Evolutionary conservation across 1,140 invertebrate species (phyloP).

Genomic region (Plutomurus gul): DNA sequence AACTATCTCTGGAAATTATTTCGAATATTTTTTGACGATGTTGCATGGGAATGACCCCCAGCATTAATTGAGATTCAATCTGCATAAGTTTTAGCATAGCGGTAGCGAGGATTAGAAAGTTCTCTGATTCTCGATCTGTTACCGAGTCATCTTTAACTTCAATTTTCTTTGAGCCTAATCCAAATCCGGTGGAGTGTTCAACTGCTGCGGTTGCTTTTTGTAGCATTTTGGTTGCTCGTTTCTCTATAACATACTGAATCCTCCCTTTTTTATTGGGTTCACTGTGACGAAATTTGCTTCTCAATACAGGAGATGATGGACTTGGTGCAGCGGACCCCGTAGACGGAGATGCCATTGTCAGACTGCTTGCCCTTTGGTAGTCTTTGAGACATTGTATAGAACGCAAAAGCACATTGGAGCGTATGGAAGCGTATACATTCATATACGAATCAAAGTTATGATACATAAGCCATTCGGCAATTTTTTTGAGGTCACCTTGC

Average conservation of each 20-base stretch:
- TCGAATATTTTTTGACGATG: conserved; percentile 83
- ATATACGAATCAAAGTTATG: conserved; percentile 78
- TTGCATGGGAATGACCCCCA: conserved; percentile 78
- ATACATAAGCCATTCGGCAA: conserved; percentile 81
- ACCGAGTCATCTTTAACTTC: conserved; percentile 67
- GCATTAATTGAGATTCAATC: conserved; percentile 79
- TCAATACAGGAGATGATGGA: conserved; percentile 55
- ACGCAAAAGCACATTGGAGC: conserved; percentile 74
- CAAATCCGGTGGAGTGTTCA: conserved; percentile 73
- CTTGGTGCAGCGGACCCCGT: conserved; percentile 17
- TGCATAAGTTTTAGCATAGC: conserved; percentile 87
- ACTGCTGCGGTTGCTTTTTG: conserved; percentile 80
- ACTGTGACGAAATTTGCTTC: conserved; percentile 62
- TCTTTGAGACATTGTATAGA: conserved; percentile 78
- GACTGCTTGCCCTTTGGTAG: conserved; percentile 76
- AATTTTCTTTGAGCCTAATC: conserved; percentile 62
- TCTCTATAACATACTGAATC: conserved; percentile 69
- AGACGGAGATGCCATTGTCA: conserved; percentile 51
- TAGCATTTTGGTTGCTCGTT: conserved; percentile 83
- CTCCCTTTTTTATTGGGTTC: conserved; percentile 34
- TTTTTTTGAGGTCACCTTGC: conserved; percentile 72
- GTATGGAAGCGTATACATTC: conserved; percentile 76
- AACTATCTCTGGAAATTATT: conserved; percentile 78
- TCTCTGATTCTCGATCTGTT: conserved; percentile 83
- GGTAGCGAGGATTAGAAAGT: conserved; percentile 81